A percentile compares a stretch with the other conserved stretches of the same genome.
Evolutionary conservation across 2,797 vertebrate species (phyloP).

Genomic region (Gadopsis marmoratus): DNA sequence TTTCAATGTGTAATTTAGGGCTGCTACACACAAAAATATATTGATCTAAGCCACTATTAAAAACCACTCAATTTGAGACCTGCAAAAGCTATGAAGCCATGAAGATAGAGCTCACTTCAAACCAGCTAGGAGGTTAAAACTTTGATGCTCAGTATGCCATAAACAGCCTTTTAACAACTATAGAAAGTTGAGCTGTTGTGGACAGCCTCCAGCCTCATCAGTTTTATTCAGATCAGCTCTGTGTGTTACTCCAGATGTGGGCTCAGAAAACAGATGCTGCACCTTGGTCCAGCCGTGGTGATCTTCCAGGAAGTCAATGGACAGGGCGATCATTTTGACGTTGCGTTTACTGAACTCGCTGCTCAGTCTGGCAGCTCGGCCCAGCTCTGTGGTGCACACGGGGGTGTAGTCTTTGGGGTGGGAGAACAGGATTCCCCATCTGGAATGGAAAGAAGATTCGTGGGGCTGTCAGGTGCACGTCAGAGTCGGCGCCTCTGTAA

Average conservation of each 20-base stretch:
- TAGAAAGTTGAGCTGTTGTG: not conserved
- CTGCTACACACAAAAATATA: not conserved
- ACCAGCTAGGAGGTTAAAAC: not conserved
- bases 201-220: not conserved
- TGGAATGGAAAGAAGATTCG: slow-evolving; percentile 54
- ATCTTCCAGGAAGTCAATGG: slow-evolving; percentile 89
- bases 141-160: not conserved
- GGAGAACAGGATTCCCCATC: slow-evolving; percentile 96
- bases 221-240: not conserved
- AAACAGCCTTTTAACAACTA: not conserved
- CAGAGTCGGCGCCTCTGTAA: not conserved
- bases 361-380: slow-evolving; percentile 86
- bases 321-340: slow-evolving; percentile 93
- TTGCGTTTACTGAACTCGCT: slow-evolving; percentile 89
- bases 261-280: not conserved
- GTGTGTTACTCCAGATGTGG: not conserved
- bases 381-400: slow-evolving; percentile 95
- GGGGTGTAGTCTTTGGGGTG: slow-evolving; percentile 95
- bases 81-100: not conserved
- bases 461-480: not conserved
- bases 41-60: not conserved
- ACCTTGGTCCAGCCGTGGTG: slow-evolving; percentile 94
- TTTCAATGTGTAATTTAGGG: not conserved
- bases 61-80: no score
- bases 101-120: not conserved